These are phyloP conservation scores for Cyprinodon diabolis DNA, from an alignment of 2,797 vertebrate genomes.

Conservation along the genomic window DNA sequence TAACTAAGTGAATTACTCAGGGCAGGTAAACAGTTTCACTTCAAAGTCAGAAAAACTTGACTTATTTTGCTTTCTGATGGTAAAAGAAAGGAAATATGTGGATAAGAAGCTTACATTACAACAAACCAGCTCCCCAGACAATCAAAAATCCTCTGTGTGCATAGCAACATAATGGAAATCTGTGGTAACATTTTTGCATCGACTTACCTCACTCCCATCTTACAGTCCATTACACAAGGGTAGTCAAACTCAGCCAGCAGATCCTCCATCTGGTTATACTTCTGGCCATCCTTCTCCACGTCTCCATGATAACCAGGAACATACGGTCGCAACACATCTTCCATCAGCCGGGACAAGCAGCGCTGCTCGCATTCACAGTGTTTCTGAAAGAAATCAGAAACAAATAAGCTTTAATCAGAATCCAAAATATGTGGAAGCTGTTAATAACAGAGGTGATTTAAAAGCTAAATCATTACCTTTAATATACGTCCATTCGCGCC, in stretches of 20 bases:
- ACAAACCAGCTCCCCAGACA: neutral
- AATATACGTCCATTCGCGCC: slow-evolving; percentile 94
- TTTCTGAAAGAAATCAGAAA: slow-evolving; percentile 77
- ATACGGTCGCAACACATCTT: slow-evolving; percentile 87
- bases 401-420: neutral
- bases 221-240: slow-evolving; percentile 98
- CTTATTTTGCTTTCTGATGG: neutral
- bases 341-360: slow-evolving; percentile 93
- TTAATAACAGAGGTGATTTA: neutral
- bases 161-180: neutral
- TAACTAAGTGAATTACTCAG: too few species aligned
- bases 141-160: neutral
- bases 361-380: slow-evolving; percentile 98
- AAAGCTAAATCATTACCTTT: slow-evolving; percentile 69
- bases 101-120: neutral
- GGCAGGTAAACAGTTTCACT: too few species aligned
- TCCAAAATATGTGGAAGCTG: neutral
- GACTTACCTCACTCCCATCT: slow-evolving; percentile 95
- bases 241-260: slow-evolving; percentile 94
- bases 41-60: neutral
- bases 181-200: neutral
- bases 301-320: slow-evolving; percentile 96
- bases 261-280: slow-evolving; percentile 99
- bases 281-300: slow-evolving; percentile 93
- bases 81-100: neutral